A percentile compares a stretch with the other conserved stretches of the same genome.
These are phyloP conservation scores for Mimumesa dahlbomi DNA, from an alignment of 2,888 invertebrate species.

Conservation along the genomic window DNA sequence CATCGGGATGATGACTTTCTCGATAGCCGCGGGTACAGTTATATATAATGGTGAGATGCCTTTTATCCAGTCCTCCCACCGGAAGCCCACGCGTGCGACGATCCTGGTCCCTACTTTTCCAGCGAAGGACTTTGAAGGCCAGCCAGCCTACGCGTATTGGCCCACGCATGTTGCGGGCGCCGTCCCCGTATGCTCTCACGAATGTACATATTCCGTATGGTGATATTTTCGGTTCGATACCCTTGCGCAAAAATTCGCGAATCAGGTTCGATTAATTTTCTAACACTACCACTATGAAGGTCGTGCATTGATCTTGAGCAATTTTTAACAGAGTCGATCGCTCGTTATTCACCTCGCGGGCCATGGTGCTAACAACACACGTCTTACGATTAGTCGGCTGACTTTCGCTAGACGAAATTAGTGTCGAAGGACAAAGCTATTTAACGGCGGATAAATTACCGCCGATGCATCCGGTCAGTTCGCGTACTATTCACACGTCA, in stretches of 20 bases:
- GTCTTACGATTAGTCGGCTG: slow-evolving; percentile 33
- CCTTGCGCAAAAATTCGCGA: slow-evolving; percentile 17
- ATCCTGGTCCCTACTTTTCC: slow-evolving; percentile 61
- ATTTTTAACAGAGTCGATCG: slow-evolving; percentile 5
- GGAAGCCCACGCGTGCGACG: slow-evolving; percentile 61
- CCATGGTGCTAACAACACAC: too few relatives aligned
- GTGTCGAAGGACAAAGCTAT: slow-evolving; percentile 57
- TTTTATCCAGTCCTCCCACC: slow-evolving; percentile 67
- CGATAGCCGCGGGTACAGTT: slow-evolving; percentile 56
- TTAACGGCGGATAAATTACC: slow-evolving; percentile 53
- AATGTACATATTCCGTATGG: slow-evolving; percentile 31
- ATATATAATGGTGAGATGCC: slow-evolving; percentile 52
- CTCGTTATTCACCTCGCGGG: slow-evolving; percentile 2
- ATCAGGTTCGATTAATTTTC: slow-evolving; percentile 34
- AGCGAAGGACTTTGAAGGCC: slow-evolving; percentile 73
- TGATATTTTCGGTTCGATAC: slow-evolving; percentile 8
- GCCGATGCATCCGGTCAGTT: slow-evolving; percentile 55
- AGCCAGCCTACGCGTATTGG: slow-evolving; percentile 62
- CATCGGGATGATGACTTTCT: slow-evolving; percentile 40
- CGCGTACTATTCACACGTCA: slow-evolving; percentile 33
- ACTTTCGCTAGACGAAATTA: slow-evolving; percentile 59
- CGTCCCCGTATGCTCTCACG: slow-evolving; percentile 1
- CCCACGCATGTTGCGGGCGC: slow-evolving; percentile 58
- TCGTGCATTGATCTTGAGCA: slow-evolving; percentile 50
- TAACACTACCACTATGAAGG: slow-evolving; percentile 38